Base-by-base conservation (phyloP, 2,888 invertebrate genomes). In the Elegia similella region DNA sequence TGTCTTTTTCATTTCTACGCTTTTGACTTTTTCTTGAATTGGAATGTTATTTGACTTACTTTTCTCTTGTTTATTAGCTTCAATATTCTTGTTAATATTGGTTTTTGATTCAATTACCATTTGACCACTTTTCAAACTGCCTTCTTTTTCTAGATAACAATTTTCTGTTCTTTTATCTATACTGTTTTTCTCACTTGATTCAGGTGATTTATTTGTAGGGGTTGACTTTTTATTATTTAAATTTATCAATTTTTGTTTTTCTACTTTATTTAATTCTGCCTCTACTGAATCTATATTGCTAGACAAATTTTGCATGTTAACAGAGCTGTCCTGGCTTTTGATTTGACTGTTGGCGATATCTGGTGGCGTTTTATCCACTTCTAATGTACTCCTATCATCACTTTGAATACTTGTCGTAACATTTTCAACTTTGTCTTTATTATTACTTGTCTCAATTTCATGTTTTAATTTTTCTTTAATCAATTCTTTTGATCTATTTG, bases 41-140 rank as follows among this genome's bases (percentile, higher is more conserved):
- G 86, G 86, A 86, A 86, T 86, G 85, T 82, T 70, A 78, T 75
- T 69, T 69, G 71, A 30, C 55, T 58, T 42, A 50, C n/a, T 17
- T 58, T 42, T 52, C 1, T 32, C 32, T 16, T 1, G 16, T 15
- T 34, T 16, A 34, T 34, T 38, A 2, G 34, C 34, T 8, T 34
- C 32, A 2, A 12, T n/a, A 12, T 38, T 38, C 8, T n/a, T 38
- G 12, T 8, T 15, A 15, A 15, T 7, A 38, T 16, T 32, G 7
- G 13, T 10, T 50, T 50, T 34, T 5, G 17, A 50, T 6, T 50
- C 50, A 12, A 12, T 50, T 6, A 17, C 5, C 6, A 17, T 34
- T 16, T 10, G 13, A 12, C 15, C 38, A 0, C 34, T 34, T 50
- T 50, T 50, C 7, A 12, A 16, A 34, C 34, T 50, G 34, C 17